Evolutionary conservation across 2,888 invertebrate species (phyloP).

Genomic region (Microctonus hyperodae): DNA sequence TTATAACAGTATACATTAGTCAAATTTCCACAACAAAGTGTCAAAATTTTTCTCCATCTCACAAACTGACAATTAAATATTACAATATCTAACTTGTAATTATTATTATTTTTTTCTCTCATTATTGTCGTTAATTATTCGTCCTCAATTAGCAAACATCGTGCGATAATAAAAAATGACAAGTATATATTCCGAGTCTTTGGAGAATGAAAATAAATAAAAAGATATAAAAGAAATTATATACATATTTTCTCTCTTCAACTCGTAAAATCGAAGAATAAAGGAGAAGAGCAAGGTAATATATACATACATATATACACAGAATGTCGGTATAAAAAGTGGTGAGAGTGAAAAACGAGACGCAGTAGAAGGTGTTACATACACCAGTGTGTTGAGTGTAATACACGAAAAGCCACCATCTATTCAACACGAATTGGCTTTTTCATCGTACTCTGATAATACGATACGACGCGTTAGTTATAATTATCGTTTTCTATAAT

Average conservation of each 20-base stretch:
- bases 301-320: background rate
- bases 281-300: constrained; percentile 14
- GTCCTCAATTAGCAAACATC: constrained; percentile 63
- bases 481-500: constrained; percentile 48
- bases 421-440: constrained; percentile 45
- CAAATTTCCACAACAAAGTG: background rate
- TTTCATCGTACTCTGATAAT: constrained; percentile 52
- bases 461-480: constrained; percentile 52
- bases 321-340: background rate
- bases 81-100: too few species aligned
- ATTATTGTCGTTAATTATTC: constrained; percentile 54
- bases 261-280: constrained; percentile 19
- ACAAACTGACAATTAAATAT: too few species aligned
- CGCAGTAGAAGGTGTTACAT: constrained; percentile 11
- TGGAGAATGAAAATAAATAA: constrained; percentile 27
- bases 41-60: background rate
- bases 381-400: constrained; percentile 12
- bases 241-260: background rate
- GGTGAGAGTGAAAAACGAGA: constrained; percentile 21
- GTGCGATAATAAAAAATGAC: constrained; percentile 62
- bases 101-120: constrained; percentile 47
- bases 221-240: background rate
- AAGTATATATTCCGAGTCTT: constrained; percentile 37
- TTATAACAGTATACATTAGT: constrained; percentile 8
- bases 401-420: constrained; percentile 31